Percentiles rank a stretch among this genome's conserved stretches.
phyloP scores from a whole-genome alignment of 1,140 invertebrate species.

The Whitmania pigra region DNA sequence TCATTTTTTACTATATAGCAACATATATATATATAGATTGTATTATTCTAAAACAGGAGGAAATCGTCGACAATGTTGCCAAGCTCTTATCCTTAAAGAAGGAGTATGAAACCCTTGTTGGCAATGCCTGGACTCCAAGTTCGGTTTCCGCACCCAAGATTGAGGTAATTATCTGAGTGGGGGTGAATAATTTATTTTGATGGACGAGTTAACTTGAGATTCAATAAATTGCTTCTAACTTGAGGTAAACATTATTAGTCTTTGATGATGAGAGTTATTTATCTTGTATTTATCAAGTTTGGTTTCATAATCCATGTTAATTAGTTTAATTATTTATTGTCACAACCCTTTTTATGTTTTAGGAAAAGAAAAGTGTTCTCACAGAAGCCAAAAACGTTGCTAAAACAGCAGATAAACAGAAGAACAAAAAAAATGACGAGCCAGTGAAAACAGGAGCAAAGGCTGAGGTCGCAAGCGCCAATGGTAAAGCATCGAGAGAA shows the following conservation, averaged over 20 bases:
- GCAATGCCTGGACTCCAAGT: conserved; percentile 38
- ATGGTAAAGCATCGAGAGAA: conserved; percentile 28
- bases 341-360: too few relatives aligned
- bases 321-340: too few relatives aligned
- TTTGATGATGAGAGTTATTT: too few relatives aligned
- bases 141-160: background rate
- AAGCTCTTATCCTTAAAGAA: conserved; percentile 54
- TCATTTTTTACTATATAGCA: too few relatives aligned
- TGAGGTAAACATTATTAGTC: too few relatives aligned
- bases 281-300: too few relatives aligned
- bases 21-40: too few relatives aligned
- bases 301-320: too few relatives aligned
- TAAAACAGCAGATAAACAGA: background rate
- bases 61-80: conserved; percentile 53
- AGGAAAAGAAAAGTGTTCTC: background rate
- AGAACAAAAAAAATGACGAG: background rate
- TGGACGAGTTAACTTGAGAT: too few relatives aligned
- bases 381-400: background rate
- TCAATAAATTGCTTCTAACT: too few relatives aligned
- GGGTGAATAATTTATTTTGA: too few relatives aligned
- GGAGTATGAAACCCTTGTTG: conserved; percentile 50
- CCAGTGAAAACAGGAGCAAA: conserved; percentile 20
- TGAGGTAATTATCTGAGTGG: background rate
- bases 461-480: background rate
- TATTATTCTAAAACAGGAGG: conserved; percentile 31